These are phyloP conservation scores for Bombus superbus DNA, from an alignment of 1,140 invertebrate species.

Conservation along the genomic window DNA sequence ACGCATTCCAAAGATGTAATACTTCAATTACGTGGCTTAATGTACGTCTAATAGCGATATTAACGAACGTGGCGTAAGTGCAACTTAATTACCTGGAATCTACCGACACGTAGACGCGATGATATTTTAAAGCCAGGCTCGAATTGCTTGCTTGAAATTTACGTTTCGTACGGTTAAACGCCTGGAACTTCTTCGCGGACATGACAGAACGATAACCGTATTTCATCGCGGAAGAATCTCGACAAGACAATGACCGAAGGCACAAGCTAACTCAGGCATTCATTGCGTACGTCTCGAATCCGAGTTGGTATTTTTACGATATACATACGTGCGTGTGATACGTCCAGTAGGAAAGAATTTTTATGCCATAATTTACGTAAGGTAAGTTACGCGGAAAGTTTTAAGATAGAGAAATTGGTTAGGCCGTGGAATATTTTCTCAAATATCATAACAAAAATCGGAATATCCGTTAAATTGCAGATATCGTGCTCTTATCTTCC, in stretches of 20 bases:
- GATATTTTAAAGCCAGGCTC: background rate
- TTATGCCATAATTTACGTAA: background rate
- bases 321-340: background rate
- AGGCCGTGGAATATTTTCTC: no score
- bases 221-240: conserved; percentile 1
- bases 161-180: conserved; percentile 7
- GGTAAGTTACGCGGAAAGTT: no score
- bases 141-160: background rate
- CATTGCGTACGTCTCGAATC: background rate
- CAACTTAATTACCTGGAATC: conserved; percentile 32
- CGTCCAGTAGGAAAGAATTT: background rate
- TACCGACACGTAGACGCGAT: background rate
- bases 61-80: conserved; percentile 35
- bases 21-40: conserved; percentile 32
- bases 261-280: background rate
- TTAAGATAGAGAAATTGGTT: no score
- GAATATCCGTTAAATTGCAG: no score
- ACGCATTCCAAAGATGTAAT: conserved; percentile 26
- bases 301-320: background rate
- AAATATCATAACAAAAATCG: no score
- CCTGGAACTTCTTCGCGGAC: background rate
- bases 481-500: background rate
- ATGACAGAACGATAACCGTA: conserved; percentile 17
- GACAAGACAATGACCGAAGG: conserved; percentile 11
- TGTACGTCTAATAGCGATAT: conserved; percentile 27